Base-by-base conservation (phyloP, 1,140 invertebrate genomes). In the Drosophila prosaltans region DNA sequence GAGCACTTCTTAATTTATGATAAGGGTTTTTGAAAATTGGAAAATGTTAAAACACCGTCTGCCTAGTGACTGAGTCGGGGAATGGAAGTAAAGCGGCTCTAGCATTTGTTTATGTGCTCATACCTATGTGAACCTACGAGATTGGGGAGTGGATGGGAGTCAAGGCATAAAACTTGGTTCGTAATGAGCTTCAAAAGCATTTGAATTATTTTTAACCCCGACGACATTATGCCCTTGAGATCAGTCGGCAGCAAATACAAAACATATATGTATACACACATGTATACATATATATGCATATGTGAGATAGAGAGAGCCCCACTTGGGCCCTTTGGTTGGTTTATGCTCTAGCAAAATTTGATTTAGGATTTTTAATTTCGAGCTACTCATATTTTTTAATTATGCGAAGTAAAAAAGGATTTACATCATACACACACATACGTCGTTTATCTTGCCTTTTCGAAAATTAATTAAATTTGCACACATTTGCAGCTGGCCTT, bases 331-430 rank as follows among this genome's bases (percentile, higher is more conserved):
- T 43, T 54, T 26, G 26, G 11, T 39, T 65, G 32, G 36, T 45
- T 62, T 45, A 60, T 61, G 72, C 68, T 72, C 55, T 65, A 65
- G 61, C 67, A 65, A 89, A 88, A 90, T 91, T 91, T 91, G 89
- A 91, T 91, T 91, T 90, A 90, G 86, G 90, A 91, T 91, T 91
- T 91, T 91, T 91, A 91, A 91, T 91, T 84, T 91, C 82, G 77
- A 74, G 84, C 74, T 83, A 80, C 84, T 89, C 84, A 89, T 82
- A 91, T 91, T 90, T 91, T 91, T 91, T 90, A 91, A 90, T 91
- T 90, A 91, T 85, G 80, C 72, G 81, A 81, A 89, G 84, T 88
- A 88, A 88, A 88, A 88, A 89, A 89, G 84, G 84, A 88, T 89
- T 89, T 88, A 75, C 80, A 89, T 43, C 72, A 65, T 67, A 76